These are phyloP conservation scores for Scalopus aquaticus DNA, from an alignment of 2,113 vertebrate genomes.

Conservation along the genomic window DNA sequence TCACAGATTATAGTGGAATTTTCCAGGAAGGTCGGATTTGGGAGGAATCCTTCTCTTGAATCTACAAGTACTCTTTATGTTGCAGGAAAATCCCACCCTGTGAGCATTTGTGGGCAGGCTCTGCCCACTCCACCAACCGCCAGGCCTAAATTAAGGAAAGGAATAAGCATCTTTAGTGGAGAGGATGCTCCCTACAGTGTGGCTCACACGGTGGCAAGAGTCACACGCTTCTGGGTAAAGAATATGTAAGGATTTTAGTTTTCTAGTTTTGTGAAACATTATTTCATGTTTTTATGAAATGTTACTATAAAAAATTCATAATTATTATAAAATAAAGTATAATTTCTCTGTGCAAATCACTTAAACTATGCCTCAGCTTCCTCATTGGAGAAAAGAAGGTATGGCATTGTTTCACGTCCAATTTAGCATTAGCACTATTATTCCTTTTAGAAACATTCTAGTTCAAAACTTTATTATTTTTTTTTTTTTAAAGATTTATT, in stretches of 20 bases:
- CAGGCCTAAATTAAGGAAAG: background rate
- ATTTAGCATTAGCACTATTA: background rate
- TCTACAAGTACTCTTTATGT: background rate
- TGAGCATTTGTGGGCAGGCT: background rate
- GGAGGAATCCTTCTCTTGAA: background rate
- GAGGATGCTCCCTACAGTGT: background rate
- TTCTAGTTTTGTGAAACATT: background rate
- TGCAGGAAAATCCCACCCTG: background rate
- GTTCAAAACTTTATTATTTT: background rate
- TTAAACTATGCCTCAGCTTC: background rate
- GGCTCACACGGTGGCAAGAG: background rate
- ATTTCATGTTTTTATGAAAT: background rate
- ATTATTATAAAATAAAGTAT: too few species aligned
- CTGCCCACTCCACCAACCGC: background rate
- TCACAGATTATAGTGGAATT: constrained; percentile 43
- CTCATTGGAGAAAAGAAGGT: background rate
- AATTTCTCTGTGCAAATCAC: background rate
- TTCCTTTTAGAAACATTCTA: background rate
- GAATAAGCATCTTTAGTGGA: background rate
- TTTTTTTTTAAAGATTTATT: too few species aligned
- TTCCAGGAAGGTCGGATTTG: constrained; percentile 40
- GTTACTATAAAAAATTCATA: background rate
- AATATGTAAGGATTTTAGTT: background rate
- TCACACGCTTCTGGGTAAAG: background rate
- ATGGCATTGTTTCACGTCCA: background rate